Percentiles rank a stretch among this genome's conserved stretches.
Evolutionary conservation across 2,113 vertebrate genomes (phyloP).

Genomic region (Acinonyx jubatus): DNA sequence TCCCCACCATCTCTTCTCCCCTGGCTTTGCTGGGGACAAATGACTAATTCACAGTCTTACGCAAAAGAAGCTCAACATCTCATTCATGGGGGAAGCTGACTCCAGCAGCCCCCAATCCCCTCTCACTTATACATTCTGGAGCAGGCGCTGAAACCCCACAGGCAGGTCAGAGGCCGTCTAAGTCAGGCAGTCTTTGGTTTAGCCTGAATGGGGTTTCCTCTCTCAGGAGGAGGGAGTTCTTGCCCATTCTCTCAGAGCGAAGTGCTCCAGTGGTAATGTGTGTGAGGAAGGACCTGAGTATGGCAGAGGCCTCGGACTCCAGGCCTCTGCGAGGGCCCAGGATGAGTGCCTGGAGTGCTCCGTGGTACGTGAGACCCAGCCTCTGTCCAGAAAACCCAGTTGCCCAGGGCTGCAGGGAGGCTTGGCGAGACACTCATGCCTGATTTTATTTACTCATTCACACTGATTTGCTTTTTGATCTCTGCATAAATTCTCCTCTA

Average conservation of each 20-base stretch:
- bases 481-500: conserved; percentile 50
- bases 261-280: not conserved
- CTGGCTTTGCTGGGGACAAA: not conserved
- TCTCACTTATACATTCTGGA: not conserved
- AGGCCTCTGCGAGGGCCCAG: not conserved
- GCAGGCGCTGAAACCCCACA: not conserved
- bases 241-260: not conserved
- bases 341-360: not conserved
- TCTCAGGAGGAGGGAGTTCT: not conserved
- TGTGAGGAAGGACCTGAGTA: not conserved
- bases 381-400: not conserved
- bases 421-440: not conserved
- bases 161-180: not conserved
- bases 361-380: not conserved
- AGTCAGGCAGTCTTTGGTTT: not conserved
- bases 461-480: conserved; percentile 52
- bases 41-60: not conserved
- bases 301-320: not conserved
- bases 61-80: not conserved
- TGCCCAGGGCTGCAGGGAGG: not conserved
- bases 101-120: not conserved
- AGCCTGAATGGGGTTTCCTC: not conserved
- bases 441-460: conserved; percentile 47
- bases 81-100: not conserved
- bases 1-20: not conserved